Base-by-base conservation (phyloP, 1,140 invertebrate genomes). In the Leptinotarsa texana region DNA sequence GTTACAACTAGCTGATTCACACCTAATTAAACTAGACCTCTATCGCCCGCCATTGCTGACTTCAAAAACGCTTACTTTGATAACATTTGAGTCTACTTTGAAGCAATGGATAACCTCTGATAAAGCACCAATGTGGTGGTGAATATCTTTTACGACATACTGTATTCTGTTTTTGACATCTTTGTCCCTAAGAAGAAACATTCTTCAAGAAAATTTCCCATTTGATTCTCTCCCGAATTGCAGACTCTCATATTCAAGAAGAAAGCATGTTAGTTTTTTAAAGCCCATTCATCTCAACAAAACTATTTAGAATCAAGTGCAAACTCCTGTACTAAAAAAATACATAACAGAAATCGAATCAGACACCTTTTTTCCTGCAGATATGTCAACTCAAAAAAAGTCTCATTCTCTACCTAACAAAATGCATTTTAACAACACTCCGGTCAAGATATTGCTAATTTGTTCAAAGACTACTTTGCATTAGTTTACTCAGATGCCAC, bases 1-100 rank as follows among this genome's bases (percentile, higher is more conserved):
- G 5, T 13, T 62, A 62, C 57, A 62, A 62, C 57, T 21, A 62
- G 13, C 13, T 5, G 57, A 62, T 62, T 33, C 27, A 62, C 13
- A 62, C 57, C 57, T 62, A 62, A 62, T 62, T 62, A 21, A 13
- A 62, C 57, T 21, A 62, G 57, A 62, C 57, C 13, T n/a, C 57
- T 1, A 62, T 62, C 13, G 21, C 57, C 57, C 1, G 4, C 57
- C 13, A 62, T 21, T 62, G 57, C 57, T 33, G 57, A 62, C 57
- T 62, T 62, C 57, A 62, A 62, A 62, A 13, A 62, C 13, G 57
- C 15, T 62, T 13, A 62, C 57, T 62, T 62, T 15, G 57, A 4
- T 62, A 62, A 62, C 15, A 62, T 62, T 62, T 13, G 57, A n/a
- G 57, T 13, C 57, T 62, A 1, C 8, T 62, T 62, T 62, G 57